Evolutionary conservation across 1,140 invertebrate genomes (phyloP), one percentile per base, ranked within the genome.

Genomic region (Drosophila truncata): DNA sequence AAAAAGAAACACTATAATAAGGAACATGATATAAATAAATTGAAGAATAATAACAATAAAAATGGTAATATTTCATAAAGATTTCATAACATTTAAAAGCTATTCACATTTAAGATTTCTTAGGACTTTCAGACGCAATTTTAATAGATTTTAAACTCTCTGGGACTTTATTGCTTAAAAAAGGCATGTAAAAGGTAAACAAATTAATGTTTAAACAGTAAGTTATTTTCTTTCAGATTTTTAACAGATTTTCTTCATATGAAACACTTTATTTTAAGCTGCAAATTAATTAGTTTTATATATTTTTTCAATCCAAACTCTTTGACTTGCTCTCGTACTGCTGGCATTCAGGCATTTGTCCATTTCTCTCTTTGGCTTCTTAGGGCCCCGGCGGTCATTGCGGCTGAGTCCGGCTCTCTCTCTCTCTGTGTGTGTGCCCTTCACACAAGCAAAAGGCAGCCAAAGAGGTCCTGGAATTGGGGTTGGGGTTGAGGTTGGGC

Each of bases 321-420:
- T n/a, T 72, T 18, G 33, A 23, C 2, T 14, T 11, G n/a, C 42
- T 31, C 52, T 72, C 69, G 66, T 16, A 33, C 3, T 20, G 57
- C n/a, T n/a, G 42, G 16, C 62, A 62, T 46, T 49, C 78, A 18
- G 66, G 60, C 60, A 59, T 72, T 64, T 80, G 75, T 76, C 72
- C 78, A 64, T 67, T 80, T 76, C 71, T 69, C 49, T 37, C 61
- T 65, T 60, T 55, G 69, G 57, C 59, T 80, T 78, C 82, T 86
- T 78, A 74, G 63, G 57, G 49, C 64, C 61, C 75, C 69, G 58
- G 54, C 80, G 69, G 81, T 62, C 80, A 73, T 62, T 84, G 77
- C 62, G 62, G 66, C 71, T 41, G n/a, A 14, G 69, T 72, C 66
- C 50, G 20, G 41, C 41, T 20, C 27, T 42, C 27, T 44, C 23